Percentiles rank a stretch among this genome's conserved stretches.
Conservation (phyloP, 2,888 invertebrate species). For the Creontiades dilutus region DNA sequence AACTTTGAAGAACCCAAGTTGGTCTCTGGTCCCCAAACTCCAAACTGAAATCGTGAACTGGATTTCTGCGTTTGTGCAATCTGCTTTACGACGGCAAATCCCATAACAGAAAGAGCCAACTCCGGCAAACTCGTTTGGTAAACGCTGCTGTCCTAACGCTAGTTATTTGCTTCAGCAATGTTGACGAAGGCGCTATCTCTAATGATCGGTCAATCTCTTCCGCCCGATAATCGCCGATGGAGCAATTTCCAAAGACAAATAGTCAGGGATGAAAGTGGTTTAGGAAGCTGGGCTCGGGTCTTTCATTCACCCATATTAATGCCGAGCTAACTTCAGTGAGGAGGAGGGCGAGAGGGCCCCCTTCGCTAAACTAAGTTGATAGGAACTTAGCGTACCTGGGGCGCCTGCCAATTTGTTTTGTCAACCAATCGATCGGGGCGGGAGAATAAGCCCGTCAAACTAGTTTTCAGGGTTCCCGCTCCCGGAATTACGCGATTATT, state of each 20-base stretch:
- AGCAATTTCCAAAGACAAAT: conserved; percentile 63
- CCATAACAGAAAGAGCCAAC: conserved; percentile 27
- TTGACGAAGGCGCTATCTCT: conserved; percentile 59
- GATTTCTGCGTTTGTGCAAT: not conserved
- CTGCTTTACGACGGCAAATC: not conserved
- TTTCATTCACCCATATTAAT: conserved; percentile 69
- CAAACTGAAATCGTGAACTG: not conserved
- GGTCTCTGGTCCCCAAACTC: no score
- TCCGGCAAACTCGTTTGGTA: conserved; percentile 32
- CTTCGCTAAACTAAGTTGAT: conserved; percentile 68
- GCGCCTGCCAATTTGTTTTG: conserved; percentile 70
- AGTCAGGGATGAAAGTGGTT: conserved; percentile 66
- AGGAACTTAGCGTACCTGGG: conserved; percentile 70
- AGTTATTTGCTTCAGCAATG: conserved; percentile 46
- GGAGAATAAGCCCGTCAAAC: conserved; percentile 51
- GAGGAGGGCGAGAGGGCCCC: not conserved
- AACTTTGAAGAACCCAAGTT: no score
- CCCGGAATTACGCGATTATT: conserved; percentile 61
- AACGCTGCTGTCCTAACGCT: conserved; percentile 2
- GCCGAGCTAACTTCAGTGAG: conserved; percentile 44
- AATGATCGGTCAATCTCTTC: conserved; percentile 52
- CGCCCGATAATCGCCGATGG: conserved; percentile 59
- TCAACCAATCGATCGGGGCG: conserved; percentile 68
- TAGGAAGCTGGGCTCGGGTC: conserved; percentile 28
- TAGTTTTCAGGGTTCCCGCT: conserved; percentile 56